Evolutionary conservation across 2,888 invertebrate genomes (phyloP).

Genomic region (Caenorhabditis angaria): DNA sequence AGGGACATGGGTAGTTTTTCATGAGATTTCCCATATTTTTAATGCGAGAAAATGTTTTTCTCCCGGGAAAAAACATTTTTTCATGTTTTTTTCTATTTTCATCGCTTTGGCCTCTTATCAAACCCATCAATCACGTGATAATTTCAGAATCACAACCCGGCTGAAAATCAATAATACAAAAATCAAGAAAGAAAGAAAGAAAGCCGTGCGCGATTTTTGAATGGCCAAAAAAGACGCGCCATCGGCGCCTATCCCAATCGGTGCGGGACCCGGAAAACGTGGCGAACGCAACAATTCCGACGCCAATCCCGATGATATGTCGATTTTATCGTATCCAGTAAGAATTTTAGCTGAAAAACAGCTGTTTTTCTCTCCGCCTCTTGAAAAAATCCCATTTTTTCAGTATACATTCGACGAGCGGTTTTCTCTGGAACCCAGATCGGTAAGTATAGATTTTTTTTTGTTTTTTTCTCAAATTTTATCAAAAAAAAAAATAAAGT

Average conservation of each 20-base stretch:
- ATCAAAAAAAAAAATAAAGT: too few relatives aligned
- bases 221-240: neutral
- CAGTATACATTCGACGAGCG: neutral
- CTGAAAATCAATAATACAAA: too few relatives aligned
- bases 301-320: conserved; percentile 22
- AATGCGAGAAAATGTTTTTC: too few relatives aligned
- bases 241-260: conserved; percentile 1
- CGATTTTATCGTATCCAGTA: conserved; percentile 21
- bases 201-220: too few relatives aligned
- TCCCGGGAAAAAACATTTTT: too few relatives aligned
- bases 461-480: neutral
- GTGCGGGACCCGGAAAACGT: neutral
- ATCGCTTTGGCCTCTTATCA: too few relatives aligned
- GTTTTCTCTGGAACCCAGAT: neutral
- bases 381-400: conserved; percentile 1
- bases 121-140: too few relatives aligned
- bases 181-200: neutral
- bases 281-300: conserved; percentile 27
- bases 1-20: too few relatives aligned
- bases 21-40: too few relatives aligned
- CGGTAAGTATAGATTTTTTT: neutral
- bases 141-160: too few relatives aligned
- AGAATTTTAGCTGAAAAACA: conserved; percentile 3
- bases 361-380: neutral
- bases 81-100: too few relatives aligned